phyloP scores from a whole-genome alignment of 2,113 vertebrate species.

The Benitochromis conjunctus region DNA sequence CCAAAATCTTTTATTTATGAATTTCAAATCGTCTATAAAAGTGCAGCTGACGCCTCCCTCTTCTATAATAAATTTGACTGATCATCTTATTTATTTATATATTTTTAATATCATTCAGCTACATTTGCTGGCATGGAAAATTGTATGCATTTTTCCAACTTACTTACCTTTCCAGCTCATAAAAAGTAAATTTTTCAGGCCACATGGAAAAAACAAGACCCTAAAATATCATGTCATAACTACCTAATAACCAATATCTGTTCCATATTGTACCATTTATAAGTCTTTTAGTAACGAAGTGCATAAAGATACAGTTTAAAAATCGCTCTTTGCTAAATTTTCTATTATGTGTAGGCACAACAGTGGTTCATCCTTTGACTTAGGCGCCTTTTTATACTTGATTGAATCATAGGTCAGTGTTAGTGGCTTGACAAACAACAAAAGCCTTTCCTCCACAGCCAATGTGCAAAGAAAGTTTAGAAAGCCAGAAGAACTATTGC shows the following conservation, averaged over 20 bases:
- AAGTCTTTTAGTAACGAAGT: background rate
- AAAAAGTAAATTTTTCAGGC: background rate
- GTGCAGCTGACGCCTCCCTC: background rate
- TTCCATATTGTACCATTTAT: background rate
- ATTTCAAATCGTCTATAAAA: background rate
- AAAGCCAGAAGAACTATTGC: background rate
- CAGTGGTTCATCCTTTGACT: background rate
- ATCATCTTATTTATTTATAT: background rate
- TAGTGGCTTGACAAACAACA: background rate
- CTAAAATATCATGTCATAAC: background rate
- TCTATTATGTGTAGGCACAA: background rate
- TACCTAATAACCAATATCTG: background rate
- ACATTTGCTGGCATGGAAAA: background rate
- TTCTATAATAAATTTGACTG: background rate
- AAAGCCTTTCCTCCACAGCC: background rate
- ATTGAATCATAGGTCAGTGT: background rate
- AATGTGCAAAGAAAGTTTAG: background rate
- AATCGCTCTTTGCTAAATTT: background rate
- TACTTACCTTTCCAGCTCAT: no score
- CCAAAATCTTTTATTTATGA: conserved; percentile 20
- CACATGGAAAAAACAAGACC: background rate
- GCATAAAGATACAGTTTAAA: background rate
- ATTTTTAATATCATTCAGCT: background rate
- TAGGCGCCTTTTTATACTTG: background rate
- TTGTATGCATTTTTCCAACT: background rate